phyloP scores from a whole-genome alignment of 2,888 invertebrate species.

The Drosophila borborema region DNA sequence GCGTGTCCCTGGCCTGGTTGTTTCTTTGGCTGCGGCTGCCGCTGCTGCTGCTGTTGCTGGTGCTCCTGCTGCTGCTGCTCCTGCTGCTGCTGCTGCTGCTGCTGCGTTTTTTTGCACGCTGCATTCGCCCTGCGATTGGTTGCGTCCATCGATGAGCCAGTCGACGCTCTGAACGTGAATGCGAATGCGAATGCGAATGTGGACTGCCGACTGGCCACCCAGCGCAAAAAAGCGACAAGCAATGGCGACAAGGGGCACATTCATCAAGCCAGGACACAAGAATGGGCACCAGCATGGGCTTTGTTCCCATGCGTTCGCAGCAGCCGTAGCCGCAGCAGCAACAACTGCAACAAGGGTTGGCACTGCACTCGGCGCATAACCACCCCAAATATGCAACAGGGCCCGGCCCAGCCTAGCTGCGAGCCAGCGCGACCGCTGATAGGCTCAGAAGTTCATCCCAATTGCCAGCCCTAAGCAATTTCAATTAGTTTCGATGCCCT shows the following conservation, averaged over 20 bases:
- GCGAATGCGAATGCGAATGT: conserved; percentile 8
- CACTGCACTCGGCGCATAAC: conserved; percentile 44
- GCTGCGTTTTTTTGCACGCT: conserved; percentile 76
- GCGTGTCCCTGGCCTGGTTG: conserved; percentile 54
- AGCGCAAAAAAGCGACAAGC: conserved; percentile 20
- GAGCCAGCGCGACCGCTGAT: conserved; percentile 5
- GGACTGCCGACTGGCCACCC: conserved; percentile 34
- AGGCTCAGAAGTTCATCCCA: conserved; percentile 23
- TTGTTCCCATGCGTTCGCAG: conserved; percentile 48
- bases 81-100: conserved; percentile 35
- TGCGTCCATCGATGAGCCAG: conserved; percentile 70
- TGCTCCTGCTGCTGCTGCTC: conserved; percentile 25
- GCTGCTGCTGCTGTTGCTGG: conserved; percentile 42
- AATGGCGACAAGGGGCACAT: conserved; percentile 39
- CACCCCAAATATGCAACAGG: conserved; percentile 46
- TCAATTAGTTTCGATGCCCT: background rate
- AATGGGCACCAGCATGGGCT: conserved; percentile 17
- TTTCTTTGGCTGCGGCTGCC: conserved; percentile 45
- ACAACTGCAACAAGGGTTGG: conserved; percentile 48
- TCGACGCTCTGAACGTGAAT: conserved; percentile 24
- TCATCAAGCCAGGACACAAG: conserved; percentile 42
- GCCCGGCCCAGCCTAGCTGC: background rate
- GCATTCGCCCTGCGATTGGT: conserved; percentile 77
- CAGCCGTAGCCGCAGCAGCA: background rate
- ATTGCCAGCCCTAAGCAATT: background rate